Conservation (phyloP, 2,888 invertebrate genomes). For the Cerceris ruficornis region DNA sequence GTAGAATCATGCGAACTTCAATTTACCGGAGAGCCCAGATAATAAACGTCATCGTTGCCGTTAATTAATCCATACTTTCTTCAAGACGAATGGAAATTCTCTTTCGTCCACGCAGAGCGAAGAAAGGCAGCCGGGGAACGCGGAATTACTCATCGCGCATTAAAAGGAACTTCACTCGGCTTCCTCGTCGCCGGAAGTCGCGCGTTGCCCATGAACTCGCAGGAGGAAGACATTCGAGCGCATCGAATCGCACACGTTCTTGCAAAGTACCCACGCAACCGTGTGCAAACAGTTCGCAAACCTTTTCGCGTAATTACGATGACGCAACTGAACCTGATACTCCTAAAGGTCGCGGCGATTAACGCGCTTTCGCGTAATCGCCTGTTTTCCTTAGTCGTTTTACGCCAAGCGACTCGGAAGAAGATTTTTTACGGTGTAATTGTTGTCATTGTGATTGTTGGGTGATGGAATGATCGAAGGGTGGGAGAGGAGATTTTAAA, state of each 20-base stretch:
- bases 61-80: too few species aligned
- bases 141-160: conserved; percentile 49
- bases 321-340: neutral
- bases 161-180: conserved; percentile 66
- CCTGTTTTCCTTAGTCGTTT: neutral
- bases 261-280: neutral
- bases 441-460: too few species aligned
- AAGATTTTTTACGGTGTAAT: too few species aligned
- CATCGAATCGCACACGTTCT: conserved; percentile 18
- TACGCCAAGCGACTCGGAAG: too few species aligned
- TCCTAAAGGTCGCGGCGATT: neutral
- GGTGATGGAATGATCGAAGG: too few species aligned
- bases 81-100: neutral
- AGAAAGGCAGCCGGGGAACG: conserved; percentile 40
- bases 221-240: conserved; percentile 20
- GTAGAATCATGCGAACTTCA: too few species aligned
- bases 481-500: too few species aligned
- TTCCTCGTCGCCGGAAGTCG: conserved; percentile 61
- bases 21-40: too few species aligned
- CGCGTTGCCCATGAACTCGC: conserved; percentile 46
- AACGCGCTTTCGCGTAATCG: neutral
- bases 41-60: too few species aligned
- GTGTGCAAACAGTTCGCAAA: too few species aligned
- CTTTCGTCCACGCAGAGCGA: neutral
- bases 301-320: neutral